Base-by-base conservation (phyloP, 1,140 invertebrate species). In the Brachionus angularis region DNA sequence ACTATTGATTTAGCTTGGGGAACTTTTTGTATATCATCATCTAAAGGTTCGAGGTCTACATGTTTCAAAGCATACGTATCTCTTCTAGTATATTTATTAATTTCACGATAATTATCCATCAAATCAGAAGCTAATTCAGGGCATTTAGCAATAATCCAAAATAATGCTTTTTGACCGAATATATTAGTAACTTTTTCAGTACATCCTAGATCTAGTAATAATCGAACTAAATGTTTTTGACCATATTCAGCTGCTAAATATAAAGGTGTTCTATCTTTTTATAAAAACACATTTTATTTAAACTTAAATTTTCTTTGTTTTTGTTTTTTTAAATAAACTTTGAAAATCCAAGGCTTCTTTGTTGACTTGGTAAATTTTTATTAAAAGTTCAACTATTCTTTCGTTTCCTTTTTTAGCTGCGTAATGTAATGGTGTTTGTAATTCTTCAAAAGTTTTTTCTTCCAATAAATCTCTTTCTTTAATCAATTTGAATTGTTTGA, bases 71-170 rank as follows among this genome's bases (percentile, higher is more conserved):
- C 29, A 44, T 61, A 61, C 29, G n/a, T 44, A 16, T 61, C 55
- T 44, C 34, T n/a, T 5, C 18, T n/a, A 25, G 23, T 23, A 44
- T 61, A 61, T 61, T 39, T 61, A 16, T 61, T 18, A 12, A 36
- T 33, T 36, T 39, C 18, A 25, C 55, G 12, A 31, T 36, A 61
- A 7, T 25, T 12, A 25, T 61, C 55, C n/a, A 61, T 21, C 5
- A 33, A 21, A 61, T 36, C 7, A 36, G 34, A 12, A 33, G 34
- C 55, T n/a, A 61, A 44, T 18, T 61, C 12, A 14, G 55, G 55
- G 34, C 55, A 61, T 44, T 61, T 61, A 14, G 55, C 55, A 21
- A 61, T 5, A 61, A 61, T 61, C 55, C 55, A 61, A 25, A n/a
- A 61, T 1, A 61, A 18, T n/a, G 55, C 55, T 29, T 61, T 61